Evolutionary conservation across 2,113 vertebrate species (phyloP).

Genomic region (Gobius niger): DNA sequence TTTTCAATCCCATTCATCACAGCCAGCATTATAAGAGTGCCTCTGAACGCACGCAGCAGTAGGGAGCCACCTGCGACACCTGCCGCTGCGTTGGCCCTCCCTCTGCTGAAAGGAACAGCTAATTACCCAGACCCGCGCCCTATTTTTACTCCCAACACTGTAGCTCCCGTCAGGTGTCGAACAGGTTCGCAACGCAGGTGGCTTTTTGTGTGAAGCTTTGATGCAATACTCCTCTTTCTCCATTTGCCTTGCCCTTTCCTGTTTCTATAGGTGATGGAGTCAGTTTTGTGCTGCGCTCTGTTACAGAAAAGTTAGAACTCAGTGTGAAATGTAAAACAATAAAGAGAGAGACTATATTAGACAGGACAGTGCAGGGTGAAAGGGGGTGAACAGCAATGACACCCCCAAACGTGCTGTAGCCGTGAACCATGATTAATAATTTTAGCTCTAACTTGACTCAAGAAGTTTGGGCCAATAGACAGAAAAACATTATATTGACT

Average conservation of each 20-base stretch:
- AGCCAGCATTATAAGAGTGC: slow-evolving; percentile 18
- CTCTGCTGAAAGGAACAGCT: slow-evolving; percentile 34
- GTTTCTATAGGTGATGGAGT: not conserved
- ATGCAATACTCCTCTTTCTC: slow-evolving; percentile 5
- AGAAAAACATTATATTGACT: too few species aligned
- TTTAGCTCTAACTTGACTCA: too few species aligned
- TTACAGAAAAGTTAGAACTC: too few species aligned
- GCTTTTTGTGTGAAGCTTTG: slow-evolving; percentile 7
- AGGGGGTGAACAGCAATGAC: too few species aligned
- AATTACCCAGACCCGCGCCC: slow-evolving; percentile 43
- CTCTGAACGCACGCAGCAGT: slow-evolving; percentile 9
- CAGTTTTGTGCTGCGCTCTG: not conserved
- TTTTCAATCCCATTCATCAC: slow-evolving; percentile 19
- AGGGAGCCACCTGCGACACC: slow-evolving; percentile 28
- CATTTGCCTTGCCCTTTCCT: not conserved
- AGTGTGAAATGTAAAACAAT: too few species aligned
- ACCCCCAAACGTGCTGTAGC: too few species aligned
- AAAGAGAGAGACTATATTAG: too few species aligned
- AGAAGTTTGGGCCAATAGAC: too few species aligned
- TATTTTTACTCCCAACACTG: slow-evolving; percentile 7
- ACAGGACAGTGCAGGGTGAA: too few species aligned
- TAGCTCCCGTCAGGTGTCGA: slow-evolving; percentile 33
- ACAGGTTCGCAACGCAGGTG: slow-evolving; percentile 36
- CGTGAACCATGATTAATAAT: too few species aligned
- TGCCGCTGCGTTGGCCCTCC: slow-evolving; percentile 41